Evolutionary conservation across 2,888 invertebrate species (phyloP).

Genomic region (Euplagia quadripunctaria): DNA sequence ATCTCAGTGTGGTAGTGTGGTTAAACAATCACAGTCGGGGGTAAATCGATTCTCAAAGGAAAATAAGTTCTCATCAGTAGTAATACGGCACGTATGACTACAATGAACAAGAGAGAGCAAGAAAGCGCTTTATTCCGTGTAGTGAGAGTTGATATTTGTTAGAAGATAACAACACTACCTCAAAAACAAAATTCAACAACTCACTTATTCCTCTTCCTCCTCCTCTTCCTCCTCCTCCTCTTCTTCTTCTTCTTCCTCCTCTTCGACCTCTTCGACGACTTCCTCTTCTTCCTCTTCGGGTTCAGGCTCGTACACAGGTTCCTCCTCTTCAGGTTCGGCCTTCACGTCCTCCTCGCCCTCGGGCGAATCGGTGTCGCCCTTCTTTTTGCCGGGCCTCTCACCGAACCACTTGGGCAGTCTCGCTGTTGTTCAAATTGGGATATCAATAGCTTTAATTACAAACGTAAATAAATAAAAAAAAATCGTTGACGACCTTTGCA

Average conservation of each 20-base stretch:
- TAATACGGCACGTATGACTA: too few species aligned
- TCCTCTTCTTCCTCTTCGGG: slow-evolving; percentile 92
- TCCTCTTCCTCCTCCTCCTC: slow-evolving; percentile 91
- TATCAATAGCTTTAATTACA: neutral
- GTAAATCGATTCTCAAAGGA: too few species aligned
- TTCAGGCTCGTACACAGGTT: slow-evolving; percentile 89
- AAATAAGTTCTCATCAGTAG: too few species aligned
- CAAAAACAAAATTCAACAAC: slow-evolving; percentile 54
- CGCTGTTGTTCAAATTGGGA: slow-evolving; percentile 85
- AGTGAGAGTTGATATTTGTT: too few species aligned
- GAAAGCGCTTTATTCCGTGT: too few species aligned
- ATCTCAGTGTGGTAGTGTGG: too few species aligned
- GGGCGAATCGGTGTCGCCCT: slow-evolving; percentile 95
- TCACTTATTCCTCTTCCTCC: slow-evolving; percentile 86
- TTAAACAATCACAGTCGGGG: too few species aligned
- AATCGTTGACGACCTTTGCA: too few species aligned
- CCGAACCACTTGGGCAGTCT: slow-evolving; percentile 98
- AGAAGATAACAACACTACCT: neutral
- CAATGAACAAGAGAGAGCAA: too few species aligned
- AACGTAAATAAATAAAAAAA: too few species aligned
- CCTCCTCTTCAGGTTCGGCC: slow-evolving; percentile 91
- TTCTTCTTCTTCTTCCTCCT: slow-evolving; percentile 92
- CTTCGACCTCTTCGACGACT: slow-evolving; percentile 90
- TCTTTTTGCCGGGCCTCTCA: slow-evolving; percentile 97
- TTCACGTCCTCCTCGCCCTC: slow-evolving; percentile 96